phyloP scores from a whole-genome alignment of 2,113 vertebrate genomes.

The Macrotus californicus region DNA sequence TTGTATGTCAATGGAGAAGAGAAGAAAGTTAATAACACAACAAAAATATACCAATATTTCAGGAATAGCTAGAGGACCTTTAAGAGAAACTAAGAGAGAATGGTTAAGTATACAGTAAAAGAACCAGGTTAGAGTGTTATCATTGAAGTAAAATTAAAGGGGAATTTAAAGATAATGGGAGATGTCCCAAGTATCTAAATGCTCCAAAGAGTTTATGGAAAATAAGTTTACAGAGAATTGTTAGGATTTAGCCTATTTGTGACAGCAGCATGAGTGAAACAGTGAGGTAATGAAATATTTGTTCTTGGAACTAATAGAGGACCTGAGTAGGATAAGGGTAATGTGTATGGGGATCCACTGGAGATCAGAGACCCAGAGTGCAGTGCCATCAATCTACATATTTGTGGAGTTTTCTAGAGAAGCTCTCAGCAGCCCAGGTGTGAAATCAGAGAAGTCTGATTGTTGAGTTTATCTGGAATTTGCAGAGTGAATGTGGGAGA shows the following conservation, averaged over 20 bases:
- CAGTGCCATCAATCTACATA: not conserved
- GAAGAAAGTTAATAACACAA: not conserved
- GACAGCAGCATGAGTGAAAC: not conserved
- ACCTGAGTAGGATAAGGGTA: not conserved
- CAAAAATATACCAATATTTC: not conserved
- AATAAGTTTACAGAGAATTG: not conserved
- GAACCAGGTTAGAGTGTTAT: not conserved
- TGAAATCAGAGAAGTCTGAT: not conserved
- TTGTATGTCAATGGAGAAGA: not conserved
- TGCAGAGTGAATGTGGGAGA: not conserved
- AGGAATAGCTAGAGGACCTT: not conserved
- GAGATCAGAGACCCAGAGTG: not conserved
- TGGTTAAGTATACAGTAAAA: not conserved
- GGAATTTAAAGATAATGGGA: not conserved
- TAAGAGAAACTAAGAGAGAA: not conserved
- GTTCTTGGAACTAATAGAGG: not conserved
- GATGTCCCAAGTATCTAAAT: not conserved
- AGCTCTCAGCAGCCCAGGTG: not conserved
- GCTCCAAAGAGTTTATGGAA: not conserved
- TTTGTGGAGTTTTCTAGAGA: not conserved
- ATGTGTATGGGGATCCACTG: not conserved
- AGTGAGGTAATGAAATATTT: not conserved
- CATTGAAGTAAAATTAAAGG: not conserved
- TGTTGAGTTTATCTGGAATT: not conserved
- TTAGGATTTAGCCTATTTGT: not conserved